phyloP scores from a whole-genome alignment of 2,113 vertebrate species.

The Leptodactylus fuscus region DNA sequence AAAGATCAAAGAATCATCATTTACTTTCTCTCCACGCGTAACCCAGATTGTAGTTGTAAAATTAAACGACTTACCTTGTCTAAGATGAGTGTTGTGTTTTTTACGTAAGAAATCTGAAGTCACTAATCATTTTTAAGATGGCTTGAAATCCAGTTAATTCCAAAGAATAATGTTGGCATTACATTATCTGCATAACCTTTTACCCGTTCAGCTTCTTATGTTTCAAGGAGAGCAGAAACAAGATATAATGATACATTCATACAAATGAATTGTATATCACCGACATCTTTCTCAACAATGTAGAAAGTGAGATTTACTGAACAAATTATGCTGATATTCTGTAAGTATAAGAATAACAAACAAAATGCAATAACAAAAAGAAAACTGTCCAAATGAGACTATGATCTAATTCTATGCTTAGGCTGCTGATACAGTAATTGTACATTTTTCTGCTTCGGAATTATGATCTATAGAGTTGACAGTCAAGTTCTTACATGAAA shows the following conservation, averaged over 20 bases:
- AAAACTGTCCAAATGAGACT: background rate
- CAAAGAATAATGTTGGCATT: background rate
- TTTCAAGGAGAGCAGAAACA: background rate
- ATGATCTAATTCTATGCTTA: background rate
- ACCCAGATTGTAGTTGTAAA: too few relatives aligned
- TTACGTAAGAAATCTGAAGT: too few relatives aligned
- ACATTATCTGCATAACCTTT: background rate
- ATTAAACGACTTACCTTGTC: too few relatives aligned
- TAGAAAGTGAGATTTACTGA: background rate
- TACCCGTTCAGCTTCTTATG: background rate
- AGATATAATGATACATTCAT: too few relatives aligned
- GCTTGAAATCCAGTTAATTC: conserved; percentile 1
- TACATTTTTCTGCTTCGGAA: background rate
- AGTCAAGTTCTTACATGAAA: background rate
- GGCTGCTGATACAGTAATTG: background rate
- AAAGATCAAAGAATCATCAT: too few relatives aligned
- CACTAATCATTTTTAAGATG: too few relatives aligned
- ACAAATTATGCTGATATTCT: background rate
- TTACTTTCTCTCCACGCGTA: too few relatives aligned
- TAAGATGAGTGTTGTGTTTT: too few relatives aligned
- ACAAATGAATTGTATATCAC: background rate
- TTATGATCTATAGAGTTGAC: background rate
- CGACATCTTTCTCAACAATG: background rate
- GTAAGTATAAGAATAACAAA: background rate
- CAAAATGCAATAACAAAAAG: background rate